phyloP scores from a whole-genome alignment of 1,140 invertebrate species.

The Ceratina australensis region DNA sequence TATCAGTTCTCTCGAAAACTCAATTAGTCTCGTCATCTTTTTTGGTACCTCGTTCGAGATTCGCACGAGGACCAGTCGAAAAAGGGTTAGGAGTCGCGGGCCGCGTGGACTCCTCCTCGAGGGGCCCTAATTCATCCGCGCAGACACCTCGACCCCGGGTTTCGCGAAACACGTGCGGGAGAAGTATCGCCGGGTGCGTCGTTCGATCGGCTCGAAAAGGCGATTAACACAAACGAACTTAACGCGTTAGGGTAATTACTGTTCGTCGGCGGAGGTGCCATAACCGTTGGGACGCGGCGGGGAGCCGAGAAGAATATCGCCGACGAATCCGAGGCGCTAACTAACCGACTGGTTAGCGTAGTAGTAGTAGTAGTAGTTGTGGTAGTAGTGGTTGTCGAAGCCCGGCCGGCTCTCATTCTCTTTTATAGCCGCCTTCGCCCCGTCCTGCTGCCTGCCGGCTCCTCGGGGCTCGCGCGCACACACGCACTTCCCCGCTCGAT shows the following conservation, averaged over 20 bases:
- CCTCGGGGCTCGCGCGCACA: slow-evolving; percentile 15
- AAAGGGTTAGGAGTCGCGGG: not conserved
- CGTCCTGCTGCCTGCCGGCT: slow-evolving; percentile 10
- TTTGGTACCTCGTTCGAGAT: not conserved
- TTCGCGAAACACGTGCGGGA: slow-evolving; percentile 24
- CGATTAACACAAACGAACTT: slow-evolving; percentile 62
- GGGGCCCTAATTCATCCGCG: not conserved
- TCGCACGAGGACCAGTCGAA: no score
- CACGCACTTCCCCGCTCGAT: slow-evolving; percentile 44
- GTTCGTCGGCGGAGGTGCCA: slow-evolving; percentile 63
- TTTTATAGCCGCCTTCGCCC: slow-evolving; percentile 53
- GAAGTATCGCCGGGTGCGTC: slow-evolving; percentile 20
- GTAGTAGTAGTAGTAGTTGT: slow-evolving; percentile 32
- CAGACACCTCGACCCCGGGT: not conserved
- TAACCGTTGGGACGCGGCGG: slow-evolving; percentile 61
- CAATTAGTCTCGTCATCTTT: not conserved
- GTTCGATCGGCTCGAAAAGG: slow-evolving; percentile 49
- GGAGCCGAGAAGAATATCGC: slow-evolving; percentile 57
- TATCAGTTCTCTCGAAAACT: not conserved
- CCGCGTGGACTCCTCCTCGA: not conserved
- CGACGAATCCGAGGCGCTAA: slow-evolving; percentile 61
- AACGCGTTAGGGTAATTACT: slow-evolving; percentile 71
- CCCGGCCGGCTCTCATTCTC: slow-evolving; percentile 53
- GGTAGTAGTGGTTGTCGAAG: slow-evolving; percentile 27
- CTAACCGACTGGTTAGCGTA: slow-evolving; percentile 63